These are phyloP conservation scores for Neosilurus mollespiculum DNA, from an alignment of 2,797 vertebrate genomes.

Conservation along the genomic window DNA sequence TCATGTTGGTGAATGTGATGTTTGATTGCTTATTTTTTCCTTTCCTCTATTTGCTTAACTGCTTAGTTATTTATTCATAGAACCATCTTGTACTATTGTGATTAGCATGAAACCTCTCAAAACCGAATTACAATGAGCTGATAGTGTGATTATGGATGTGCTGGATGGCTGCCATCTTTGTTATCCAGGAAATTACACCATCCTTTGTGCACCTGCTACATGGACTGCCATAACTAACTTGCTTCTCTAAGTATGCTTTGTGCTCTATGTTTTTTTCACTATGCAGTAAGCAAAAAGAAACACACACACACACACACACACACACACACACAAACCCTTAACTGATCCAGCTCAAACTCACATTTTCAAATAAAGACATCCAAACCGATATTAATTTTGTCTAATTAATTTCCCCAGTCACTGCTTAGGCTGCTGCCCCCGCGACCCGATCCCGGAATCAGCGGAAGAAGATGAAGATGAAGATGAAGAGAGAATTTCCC, in stretches of 20 bases:
- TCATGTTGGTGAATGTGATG: neutral
- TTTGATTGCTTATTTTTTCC: constrained; percentile 22
- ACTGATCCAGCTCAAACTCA: neutral
- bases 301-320: neutral
- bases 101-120: constrained; percentile 60
- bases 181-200: constrained; percentile 58
- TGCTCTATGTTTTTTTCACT: neutral
- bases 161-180: constrained; percentile 62
- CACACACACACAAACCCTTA: no score
- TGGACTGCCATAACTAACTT: neutral
- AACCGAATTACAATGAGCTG: constrained; percentile 69
- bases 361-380: constrained; percentile 7
- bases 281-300: neutral
- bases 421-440: no score
- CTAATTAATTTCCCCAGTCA: no score
- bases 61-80: constrained; percentile 70
- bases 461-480: no score
- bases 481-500: no score
- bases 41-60: constrained; percentile 63
- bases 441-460: no score
- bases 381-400: constrained; percentile 8
- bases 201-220: constrained; percentile 31
- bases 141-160: constrained; percentile 65
- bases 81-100: constrained; percentile 64
- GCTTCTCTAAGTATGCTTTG: neutral